Percentiles rank a stretch among this genome's conserved stretches.
phyloP scores from a whole-genome alignment of 2,888 invertebrate species.

The Megalurothrips usitatus region DNA sequence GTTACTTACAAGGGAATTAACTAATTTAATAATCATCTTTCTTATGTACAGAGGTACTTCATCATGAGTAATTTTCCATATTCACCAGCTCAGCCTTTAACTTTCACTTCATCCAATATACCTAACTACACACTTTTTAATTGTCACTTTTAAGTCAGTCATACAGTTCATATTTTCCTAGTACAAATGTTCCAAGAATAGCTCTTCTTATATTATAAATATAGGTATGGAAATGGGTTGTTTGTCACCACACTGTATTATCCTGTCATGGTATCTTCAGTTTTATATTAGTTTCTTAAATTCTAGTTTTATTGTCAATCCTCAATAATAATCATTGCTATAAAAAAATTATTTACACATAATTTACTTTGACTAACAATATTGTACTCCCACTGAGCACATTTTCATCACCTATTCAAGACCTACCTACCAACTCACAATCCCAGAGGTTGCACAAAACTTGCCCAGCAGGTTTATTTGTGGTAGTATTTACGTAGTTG shows the following conservation, averaged over 20 bases:
- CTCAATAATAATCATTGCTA: background rate
- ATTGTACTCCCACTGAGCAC: background rate
- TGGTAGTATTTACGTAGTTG: too few species aligned
- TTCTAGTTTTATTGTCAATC: background rate
- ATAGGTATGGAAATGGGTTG: background rate
- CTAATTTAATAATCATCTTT: background rate
- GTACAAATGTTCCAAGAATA: background rate
- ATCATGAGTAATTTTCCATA: background rate
- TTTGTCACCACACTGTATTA: background rate
- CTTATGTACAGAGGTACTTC: slow-evolving; percentile 5
- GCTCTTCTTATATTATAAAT: too few species aligned
- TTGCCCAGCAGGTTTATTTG: background rate
- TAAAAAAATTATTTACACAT: slow-evolving; percentile 7
- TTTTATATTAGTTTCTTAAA: slow-evolving; percentile 2
- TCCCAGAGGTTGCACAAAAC: background rate
- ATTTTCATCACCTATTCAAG: background rate
- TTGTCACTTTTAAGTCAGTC: background rate
- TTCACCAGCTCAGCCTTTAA: background rate
- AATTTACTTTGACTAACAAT: slow-evolving; percentile 17
- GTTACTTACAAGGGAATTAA: background rate
- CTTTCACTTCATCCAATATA: slow-evolving; percentile 8
- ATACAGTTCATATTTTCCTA: background rate
- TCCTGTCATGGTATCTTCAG: slow-evolving; percentile 8
- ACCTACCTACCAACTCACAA: background rate
- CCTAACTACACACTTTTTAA: background rate